These are phyloP conservation scores for Nasonia giraulti DNA, from an alignment of 1,140 invertebrate genomes.

Conservation along the genomic window DNA sequence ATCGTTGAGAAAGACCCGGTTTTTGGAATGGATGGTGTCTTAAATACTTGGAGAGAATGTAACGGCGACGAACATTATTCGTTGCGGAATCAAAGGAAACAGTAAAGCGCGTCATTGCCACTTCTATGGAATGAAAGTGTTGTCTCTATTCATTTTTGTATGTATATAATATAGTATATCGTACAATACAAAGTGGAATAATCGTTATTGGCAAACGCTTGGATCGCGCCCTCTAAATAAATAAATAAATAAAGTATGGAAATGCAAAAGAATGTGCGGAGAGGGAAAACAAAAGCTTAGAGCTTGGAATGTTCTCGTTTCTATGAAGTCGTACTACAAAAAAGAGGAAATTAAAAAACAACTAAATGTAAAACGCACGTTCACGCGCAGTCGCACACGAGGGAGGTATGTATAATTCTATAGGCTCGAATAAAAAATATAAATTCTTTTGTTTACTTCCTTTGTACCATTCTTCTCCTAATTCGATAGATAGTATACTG, in stretches of 20 bases:
- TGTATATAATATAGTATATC: conserved; percentile 1
- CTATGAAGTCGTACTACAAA: neutral
- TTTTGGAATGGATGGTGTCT: conserved; percentile 42
- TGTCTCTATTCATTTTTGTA: neutral
- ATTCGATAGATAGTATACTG: conserved; percentile 45
- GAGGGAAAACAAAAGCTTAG: neutral
- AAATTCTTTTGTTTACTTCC: conserved; percentile 25
- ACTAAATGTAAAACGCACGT: neutral
- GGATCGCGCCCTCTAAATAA: conserved; percentile 20
- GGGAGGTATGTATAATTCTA: conserved; percentile 17
- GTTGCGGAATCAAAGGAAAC: neutral
- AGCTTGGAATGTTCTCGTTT: conserved; percentile 45
- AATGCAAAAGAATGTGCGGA: conserved; percentile 4
- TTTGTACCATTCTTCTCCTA: conserved; percentile 46
- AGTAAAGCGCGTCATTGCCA: neutral
- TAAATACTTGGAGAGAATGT: conserved; percentile 27
- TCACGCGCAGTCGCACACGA: conserved; percentile 5
- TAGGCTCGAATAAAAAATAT: conserved; percentile 47
- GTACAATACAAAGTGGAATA: conserved; percentile 2
- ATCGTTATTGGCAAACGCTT: neutral
- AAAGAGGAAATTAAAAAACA: neutral
- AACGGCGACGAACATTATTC: neutral
- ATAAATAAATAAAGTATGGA: conserved; percentile 38
- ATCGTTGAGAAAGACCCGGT: neutral
- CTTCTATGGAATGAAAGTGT: conserved; percentile 40